phyloP scores from a whole-genome alignment of 1,140 invertebrate species.

The Littorina saxatilis region DNA sequence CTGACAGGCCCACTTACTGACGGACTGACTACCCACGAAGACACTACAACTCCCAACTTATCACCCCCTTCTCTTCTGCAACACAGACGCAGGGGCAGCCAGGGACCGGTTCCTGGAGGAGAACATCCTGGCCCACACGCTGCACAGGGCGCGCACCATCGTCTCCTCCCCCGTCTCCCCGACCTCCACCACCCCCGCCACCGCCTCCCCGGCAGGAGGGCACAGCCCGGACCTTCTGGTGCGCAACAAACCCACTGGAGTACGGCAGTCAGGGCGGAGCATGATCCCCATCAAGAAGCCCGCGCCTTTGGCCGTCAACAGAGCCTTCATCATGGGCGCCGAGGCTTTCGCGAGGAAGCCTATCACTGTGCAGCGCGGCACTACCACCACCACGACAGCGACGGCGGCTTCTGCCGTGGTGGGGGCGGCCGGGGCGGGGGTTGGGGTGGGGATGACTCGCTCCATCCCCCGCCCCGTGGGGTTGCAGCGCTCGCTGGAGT shows the following conservation, averaged over 20 bases:
- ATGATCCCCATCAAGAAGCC: constrained; percentile 20
- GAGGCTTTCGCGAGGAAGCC: constrained; percentile 25
- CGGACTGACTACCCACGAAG: background rate
- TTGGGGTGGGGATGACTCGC: no score
- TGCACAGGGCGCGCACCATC: background rate
- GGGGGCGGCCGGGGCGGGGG: background rate
- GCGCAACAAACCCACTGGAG: background rate
- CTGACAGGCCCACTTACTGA: background rate
- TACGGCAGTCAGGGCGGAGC: background rate
- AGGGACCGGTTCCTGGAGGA: constrained; percentile 33
- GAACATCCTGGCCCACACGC: constrained; percentile 9
- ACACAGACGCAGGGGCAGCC: constrained; percentile 5
- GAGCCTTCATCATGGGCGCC: constrained; percentile 34
- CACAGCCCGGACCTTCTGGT: constrained; percentile 21
- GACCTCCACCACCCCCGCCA: background rate
- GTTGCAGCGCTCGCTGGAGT: background rate
- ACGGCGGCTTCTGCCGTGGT: background rate
- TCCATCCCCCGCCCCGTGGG: background rate
- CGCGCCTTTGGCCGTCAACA: constrained; percentile 15
- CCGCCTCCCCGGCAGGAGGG: background rate
- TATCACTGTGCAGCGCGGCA: background rate
- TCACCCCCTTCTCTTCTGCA: background rate
- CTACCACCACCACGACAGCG: background rate
- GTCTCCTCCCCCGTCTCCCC: background rate
- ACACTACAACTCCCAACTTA: background rate